phyloP scores from a whole-genome alignment of 2,888 invertebrate species.

The Agriotes lineatus region DNA sequence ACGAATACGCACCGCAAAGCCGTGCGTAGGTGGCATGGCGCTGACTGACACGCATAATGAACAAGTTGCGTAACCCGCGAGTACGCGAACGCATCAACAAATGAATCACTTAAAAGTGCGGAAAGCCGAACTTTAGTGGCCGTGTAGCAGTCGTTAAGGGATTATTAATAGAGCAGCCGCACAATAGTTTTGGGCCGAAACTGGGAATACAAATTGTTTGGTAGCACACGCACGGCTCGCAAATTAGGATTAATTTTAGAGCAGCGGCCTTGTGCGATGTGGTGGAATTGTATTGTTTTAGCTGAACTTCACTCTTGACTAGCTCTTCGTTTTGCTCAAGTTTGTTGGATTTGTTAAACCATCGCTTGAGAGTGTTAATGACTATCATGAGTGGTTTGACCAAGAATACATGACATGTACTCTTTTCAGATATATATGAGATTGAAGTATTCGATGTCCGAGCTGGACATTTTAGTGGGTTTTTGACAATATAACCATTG shows the following conservation, averaged over 20 bases:
- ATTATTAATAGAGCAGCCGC: conserved; percentile 1
- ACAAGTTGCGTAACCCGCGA: conserved; percentile 10
- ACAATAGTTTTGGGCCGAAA: background rate
- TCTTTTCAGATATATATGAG: too few species aligned
- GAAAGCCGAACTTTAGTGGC: background rate
- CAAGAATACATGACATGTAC: too few species aligned
- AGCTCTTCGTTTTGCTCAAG: too few species aligned
- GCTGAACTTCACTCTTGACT: too few species aligned
- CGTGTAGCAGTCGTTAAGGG: background rate
- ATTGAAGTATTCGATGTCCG: too few species aligned
- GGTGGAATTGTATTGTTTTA: too few species aligned
- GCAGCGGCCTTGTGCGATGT: background rate
- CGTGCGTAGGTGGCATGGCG: conserved; percentile 8
- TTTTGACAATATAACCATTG: too few species aligned
- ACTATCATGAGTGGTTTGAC: too few species aligned
- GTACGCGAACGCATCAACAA: conserved; percentile 12
- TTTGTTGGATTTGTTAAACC: too few species aligned
- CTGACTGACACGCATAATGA: conserved; percentile 24
- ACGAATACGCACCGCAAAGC: conserved; percentile 10
- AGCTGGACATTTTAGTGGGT: too few species aligned
- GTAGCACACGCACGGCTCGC: background rate
- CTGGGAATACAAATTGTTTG: conserved; percentile 16
- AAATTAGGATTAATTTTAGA: conserved; percentile 17
- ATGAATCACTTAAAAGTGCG: conserved; percentile 12
- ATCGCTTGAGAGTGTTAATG: too few species aligned